phyloP scores from a whole-genome alignment of 2,113 vertebrate species.

The Lasiurus borealis region DNA sequence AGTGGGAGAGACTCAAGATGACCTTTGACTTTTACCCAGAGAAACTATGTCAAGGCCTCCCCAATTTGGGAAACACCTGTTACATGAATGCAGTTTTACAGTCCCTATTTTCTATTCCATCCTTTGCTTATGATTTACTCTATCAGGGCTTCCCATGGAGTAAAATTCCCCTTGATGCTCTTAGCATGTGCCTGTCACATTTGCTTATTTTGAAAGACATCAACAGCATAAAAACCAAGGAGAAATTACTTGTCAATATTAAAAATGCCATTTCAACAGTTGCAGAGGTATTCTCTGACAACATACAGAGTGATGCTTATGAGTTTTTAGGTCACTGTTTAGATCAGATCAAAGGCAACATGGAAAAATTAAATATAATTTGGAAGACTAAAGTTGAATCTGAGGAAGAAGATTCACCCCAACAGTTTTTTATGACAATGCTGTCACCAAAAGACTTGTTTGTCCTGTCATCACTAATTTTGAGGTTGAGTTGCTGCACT shows the following conservation, averaged over 20 bases:
- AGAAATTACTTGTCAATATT: slow-evolving; percentile 92
- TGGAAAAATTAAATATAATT: too few relatives aligned
- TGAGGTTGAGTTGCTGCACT: slow-evolving; percentile 95
- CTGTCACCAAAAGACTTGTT: slow-evolving; percentile 88
- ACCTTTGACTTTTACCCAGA: background rate
- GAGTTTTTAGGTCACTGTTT: slow-evolving; percentile 97
- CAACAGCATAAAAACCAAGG: slow-evolving; percentile 92
- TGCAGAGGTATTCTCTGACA: slow-evolving; percentile 92
- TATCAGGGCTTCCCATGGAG: slow-evolving; percentile 93
- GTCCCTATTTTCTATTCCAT: slow-evolving; percentile 95
- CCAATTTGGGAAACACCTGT: slow-evolving; percentile 97
- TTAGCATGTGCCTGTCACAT: slow-evolving; percentile 94
- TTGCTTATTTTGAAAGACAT: slow-evolving; percentile 94
- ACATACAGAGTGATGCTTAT: slow-evolving; percentile 96
- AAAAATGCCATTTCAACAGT: slow-evolving; percentile 94
- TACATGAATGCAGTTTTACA: slow-evolving; percentile 99
- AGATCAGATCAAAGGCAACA: slow-evolving; percentile 95
- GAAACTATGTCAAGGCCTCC: slow-evolving; percentile 87
- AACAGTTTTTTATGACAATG: slow-evolving; percentile 71
- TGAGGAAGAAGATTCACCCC: slow-evolving; percentile 82
- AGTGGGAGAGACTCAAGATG: background rate
- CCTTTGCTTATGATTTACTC: slow-evolving; percentile 95
- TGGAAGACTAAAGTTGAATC: slow-evolving; percentile 86
- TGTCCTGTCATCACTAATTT: slow-evolving; percentile 95
- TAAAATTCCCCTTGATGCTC: slow-evolving; percentile 90